phyloP scores from a whole-genome alignment of 2,888 invertebrate genomes.

The Aplocera efformata region DNA sequence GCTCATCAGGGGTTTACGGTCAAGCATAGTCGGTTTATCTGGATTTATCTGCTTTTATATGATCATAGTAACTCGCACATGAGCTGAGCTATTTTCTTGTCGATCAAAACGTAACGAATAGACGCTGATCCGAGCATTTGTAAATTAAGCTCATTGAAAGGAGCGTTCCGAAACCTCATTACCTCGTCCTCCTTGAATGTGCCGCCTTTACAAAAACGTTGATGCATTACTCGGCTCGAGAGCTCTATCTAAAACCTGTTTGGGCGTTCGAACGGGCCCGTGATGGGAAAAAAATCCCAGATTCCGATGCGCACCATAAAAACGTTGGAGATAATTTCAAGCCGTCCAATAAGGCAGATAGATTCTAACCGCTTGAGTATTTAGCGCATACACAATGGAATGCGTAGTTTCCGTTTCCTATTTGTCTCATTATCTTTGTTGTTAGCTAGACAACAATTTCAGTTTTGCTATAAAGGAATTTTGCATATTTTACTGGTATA shows the following conservation, averaged over 20 bases:
- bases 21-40: too few relatives aligned
- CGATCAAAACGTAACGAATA: conserved; percentile 13
- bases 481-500: background rate
- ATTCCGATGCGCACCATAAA: conserved; percentile 78
- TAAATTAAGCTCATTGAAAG: conserved; percentile 53
- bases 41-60: background rate
- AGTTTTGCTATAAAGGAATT: too few relatives aligned
- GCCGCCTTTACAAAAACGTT: conserved; percentile 75
- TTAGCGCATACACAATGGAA: conserved; percentile 56
- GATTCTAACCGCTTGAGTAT: conserved; percentile 57
- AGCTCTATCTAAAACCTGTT: conserved; percentile 79
- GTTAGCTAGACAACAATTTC: too few relatives aligned
- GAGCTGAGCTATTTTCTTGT: conserved; percentile 4
- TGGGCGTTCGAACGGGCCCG: conserved; percentile 66
- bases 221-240: conserved; percentile 68
- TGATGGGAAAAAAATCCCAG: conserved; percentile 74
- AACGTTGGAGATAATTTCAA: conserved; percentile 76
- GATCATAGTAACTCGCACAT: conserved; percentile 3
- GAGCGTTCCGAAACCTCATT: conserved; percentile 66
- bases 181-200: conserved; percentile 65
- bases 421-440: conserved; percentile 31
- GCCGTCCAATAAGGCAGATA: conserved; percentile 57
- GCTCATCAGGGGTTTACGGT: too few relatives aligned
- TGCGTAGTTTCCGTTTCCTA: conserved; percentile 33
- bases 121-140: conserved; percentile 15